A percentile compares a stretch with the other conserved stretches of the same genome.
Conservation (phyloP, 2,113 vertebrate species). For the Athene cunicularia region DNA sequence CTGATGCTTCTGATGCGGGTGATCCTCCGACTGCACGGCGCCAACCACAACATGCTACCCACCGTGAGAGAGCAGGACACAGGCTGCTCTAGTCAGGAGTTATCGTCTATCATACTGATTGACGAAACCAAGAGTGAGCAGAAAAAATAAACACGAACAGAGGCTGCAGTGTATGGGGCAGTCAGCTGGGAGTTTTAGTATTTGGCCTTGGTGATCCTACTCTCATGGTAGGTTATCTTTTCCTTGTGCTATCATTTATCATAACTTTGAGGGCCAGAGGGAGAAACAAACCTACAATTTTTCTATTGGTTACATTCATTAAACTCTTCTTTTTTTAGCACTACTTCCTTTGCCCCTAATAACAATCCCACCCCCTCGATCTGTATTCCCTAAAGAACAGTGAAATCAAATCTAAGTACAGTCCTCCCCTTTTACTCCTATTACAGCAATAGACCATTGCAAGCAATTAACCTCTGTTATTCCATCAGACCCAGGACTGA, state of each 20-base stretch:
- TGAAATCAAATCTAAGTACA: conserved; percentile 83
- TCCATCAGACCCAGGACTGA: conserved; percentile 75
- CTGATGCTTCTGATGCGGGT: conserved; percentile 84
- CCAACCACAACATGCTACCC: conserved; percentile 92
- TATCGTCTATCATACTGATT: conserved; percentile 95
- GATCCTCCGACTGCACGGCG: conserved; percentile 95
- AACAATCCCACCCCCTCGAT: conserved; percentile 76
- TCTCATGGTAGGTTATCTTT: conserved; percentile 98
- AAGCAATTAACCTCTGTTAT: conserved; percentile 86
- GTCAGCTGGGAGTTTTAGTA: conserved; percentile 98
- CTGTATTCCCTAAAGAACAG: conserved; percentile 81
- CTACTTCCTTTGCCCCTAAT: conserved; percentile 71
- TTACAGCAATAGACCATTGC: conserved; percentile 77
- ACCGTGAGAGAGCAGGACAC: conserved; percentile 93
- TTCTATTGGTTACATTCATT: conserved; percentile 82
- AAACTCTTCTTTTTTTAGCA: conserved; percentile 72
- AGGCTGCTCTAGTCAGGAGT: conserved; percentile 88
- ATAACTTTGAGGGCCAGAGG: conserved; percentile 85
- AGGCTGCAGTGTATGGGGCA: conserved; percentile 92
- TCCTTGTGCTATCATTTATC: conserved; percentile 97
- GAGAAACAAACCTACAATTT: conserved; percentile 80
- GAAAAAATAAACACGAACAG: conserved; percentile 98
- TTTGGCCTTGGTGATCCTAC: conserved; percentile 95
- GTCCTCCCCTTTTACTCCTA: conserved; percentile 76
- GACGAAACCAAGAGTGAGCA: conserved; percentile 94